Base-by-base conservation (phyloP, 2,888 invertebrate species). In the Pandemis heparana region DNA sequence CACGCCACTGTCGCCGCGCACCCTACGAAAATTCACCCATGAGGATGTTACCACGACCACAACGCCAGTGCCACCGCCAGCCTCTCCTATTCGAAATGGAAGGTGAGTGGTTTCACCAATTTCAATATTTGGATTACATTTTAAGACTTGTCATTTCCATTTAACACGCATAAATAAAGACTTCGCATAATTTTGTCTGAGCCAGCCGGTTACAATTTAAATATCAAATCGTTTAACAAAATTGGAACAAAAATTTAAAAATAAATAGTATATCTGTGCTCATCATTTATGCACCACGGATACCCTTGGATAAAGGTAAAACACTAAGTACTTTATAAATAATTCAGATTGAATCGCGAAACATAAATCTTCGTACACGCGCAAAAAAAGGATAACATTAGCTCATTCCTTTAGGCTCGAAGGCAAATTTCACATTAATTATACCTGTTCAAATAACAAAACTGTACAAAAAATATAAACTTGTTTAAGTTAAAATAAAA, bases 41-140 rank as follows among this genome's bases (percentile, higher is more conserved):
- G 93, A 94, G 76, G 90, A 92, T 77, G 82, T 91, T 78, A 92
- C 89, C 79, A 90, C 89, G 75, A 91, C 89, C 74, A 89, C 89
- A 18, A 87, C 85, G 51, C 80, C 78, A 1, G 70, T 77, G 18
- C 83, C 86, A 63, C 81, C 86, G 16, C 78, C 87, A 43, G 72
- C 82, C 5, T 85, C 92, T 69, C 89, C 92, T 67, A 78, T 88
- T 75, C 85, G 81, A 66, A 94, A 93, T 79, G 94, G 92, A 84
- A 90, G 91, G 94, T 92, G 51, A 86, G 89, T 83, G 8, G 48
- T 48, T 48, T n/a, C 1, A 56, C 12, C 9, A 10, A 23, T 12
- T 23, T 56, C 4, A 53, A 18, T 53, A 23, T 56, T 56, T 23
- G 7, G 3, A 48, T 18, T 16, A 38, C 0, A 16, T 69, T 51